A percentile compares a stretch with the other conserved stretches of the same genome.
phyloP scores from a whole-genome alignment of 2,888 invertebrate species.

The Gibbula magus region DNA sequence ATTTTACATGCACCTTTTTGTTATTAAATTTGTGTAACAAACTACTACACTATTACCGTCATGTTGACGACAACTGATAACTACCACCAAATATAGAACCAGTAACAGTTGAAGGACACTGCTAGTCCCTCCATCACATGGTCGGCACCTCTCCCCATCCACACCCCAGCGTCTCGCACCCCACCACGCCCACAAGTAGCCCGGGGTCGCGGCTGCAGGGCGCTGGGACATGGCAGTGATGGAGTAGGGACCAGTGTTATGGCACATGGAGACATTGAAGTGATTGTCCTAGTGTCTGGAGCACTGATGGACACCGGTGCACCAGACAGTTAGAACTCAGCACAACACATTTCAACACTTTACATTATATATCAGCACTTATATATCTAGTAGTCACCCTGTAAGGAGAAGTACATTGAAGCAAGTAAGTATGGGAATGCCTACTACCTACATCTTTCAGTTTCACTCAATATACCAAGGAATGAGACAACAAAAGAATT shows the following conservation, averaged over 20 bases:
- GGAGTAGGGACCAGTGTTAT: slow-evolving; percentile 1
- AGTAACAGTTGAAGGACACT: slow-evolving; percentile 6
- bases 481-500: slow-evolving; percentile 14
- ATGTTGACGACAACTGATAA: not conserved
- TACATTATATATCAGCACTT: slow-evolving; percentile 24
- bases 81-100: slow-evolving; percentile 22
- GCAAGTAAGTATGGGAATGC: slow-evolving; percentile 12
- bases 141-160: no score
- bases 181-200: not conserved
- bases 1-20: slow-evolving; percentile 9
- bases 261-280: slow-evolving; percentile 19
- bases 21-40: not conserved
- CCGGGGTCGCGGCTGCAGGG: not conserved
- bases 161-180: not conserved
- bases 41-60: slow-evolving; percentile 10
- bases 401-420: slow-evolving; percentile 24
- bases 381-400: not conserved
- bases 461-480: not conserved
- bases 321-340: slow-evolving; percentile 10
- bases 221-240: not conserved
- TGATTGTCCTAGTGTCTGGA: not conserved
- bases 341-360: slow-evolving; percentile 11
- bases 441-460: no score
- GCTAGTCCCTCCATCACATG: no score
- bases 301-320: not conserved